Evolutionary conservation across 2,113 vertebrate species (phyloP), one percentile per base, ranked within the genome.

Genomic region (Bubalus kerabau): DNA sequence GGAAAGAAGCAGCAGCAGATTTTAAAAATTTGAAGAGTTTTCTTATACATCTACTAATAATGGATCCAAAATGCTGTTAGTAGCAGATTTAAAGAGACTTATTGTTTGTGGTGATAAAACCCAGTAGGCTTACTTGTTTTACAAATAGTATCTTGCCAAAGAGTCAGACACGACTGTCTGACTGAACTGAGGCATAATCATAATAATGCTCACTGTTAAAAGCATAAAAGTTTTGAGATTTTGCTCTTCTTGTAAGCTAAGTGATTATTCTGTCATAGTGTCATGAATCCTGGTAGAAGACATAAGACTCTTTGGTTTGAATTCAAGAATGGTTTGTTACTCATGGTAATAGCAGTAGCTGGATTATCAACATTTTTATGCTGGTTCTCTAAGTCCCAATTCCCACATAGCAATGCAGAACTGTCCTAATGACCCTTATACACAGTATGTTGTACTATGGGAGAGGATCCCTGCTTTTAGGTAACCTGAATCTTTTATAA

Each of bases 1-100:
- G 87, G 86, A 93, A 98, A 97, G 82, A 0, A 94, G 26, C 26
- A 97, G 43, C n/a, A 82, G 87, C 85, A 46, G 95, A 97, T 98
- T 98, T 98, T 64, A 57, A 98, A 98, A 98, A 98, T 98, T 98
- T 93, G 96, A 98, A 97, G 95, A 43, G 1, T 24, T 92, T 98
- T 98, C 9, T 98, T 98, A 97, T 95, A 83, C 2, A 95, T 32
- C 48, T 85, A 87, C 94, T 98, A 97, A 97, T 97, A 98, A 98
- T 98, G 98, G 54, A 98, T 90, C 62, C 64, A 90, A 97, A 98
- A 95, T 97, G 91, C 80, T 98, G 78, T 90, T 97, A 92, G 86
- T 78, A 97, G 92, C 82, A 98, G 28, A 94, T 97, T 98, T 97
- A 97, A 98, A 98, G 92, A 96, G 91, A 98, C 67, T 98, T 98